Percentiles rank a stretch among this genome's conserved stretches.
phyloP scores from a whole-genome alignment of 2,113 vertebrate genomes.

The Eublepharis macularius region DNA sequence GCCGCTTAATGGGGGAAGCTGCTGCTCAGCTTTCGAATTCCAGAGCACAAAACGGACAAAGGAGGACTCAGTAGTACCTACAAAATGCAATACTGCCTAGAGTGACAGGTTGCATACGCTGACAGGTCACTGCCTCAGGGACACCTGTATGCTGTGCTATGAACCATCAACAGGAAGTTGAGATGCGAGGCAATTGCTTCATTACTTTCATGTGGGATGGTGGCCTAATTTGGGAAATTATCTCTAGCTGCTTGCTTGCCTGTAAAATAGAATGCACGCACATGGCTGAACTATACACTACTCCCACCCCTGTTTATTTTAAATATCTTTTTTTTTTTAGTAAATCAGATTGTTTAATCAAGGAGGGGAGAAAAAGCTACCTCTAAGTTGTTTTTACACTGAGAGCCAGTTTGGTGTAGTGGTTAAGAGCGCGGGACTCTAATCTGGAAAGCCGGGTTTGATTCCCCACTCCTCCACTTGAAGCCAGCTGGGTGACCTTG shows the following conservation, averaged over 20 bases:
- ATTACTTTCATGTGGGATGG: not conserved
- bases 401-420: too few species aligned
- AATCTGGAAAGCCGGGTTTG: too few species aligned
- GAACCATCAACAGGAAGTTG: not conserved
- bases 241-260: not conserved
- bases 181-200: not conserved
- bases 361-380: too few species aligned
- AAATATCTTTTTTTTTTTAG: too few species aligned
- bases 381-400: too few species aligned
- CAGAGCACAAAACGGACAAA: not conserved
- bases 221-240: not conserved
- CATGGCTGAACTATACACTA: too few species aligned
- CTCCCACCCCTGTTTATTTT: too few species aligned
- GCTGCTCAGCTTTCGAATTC: conserved; percentile 9
- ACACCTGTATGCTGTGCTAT: not conserved
- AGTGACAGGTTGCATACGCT: conserved; percentile 1
- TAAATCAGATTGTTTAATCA: too few species aligned
- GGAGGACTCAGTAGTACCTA: not conserved
- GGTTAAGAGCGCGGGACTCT: too few species aligned
- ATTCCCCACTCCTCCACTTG: too few species aligned
- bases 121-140: not conserved
- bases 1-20: not conserved
- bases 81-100: not conserved
- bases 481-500: too few species aligned
- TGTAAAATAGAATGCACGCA: not conserved